Base-by-base conservation (phyloP, 2,113 vertebrate species). In the Colistium nudipinnis region DNA sequence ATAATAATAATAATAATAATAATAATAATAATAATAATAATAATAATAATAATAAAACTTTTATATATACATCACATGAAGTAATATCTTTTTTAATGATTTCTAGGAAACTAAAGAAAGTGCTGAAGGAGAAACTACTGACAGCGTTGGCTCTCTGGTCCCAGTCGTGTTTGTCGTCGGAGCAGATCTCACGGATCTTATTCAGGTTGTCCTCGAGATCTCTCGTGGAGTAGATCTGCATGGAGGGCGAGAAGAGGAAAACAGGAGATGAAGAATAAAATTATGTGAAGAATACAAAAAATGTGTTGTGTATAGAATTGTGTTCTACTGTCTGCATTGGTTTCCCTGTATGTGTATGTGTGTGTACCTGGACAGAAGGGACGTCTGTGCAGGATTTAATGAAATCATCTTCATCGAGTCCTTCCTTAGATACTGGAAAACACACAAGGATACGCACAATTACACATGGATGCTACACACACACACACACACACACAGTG, bases 101-200 rank as follows among this genome's bases (percentile, higher is more conserved):
- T n/a, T n/a, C n/a, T n/a, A n/a, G n/a, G n/a, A n/a, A 0, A 31
- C 1, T 36, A 30, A 13, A 22, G 24, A 48, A 24, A 62, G 17
- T 1, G 5, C 31, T 43, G 4, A 51, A 11, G 20, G 36, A 7
- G 1, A 22, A 9, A 60, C 7, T 36, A 89, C 92, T 91, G 27
- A 99, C 97, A 76, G 97, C 96, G 20, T 22, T 94, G 61, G 95
- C 90, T 90, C 97, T 95, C 68, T 98, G 97, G 93, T 99, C 96
- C 97, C 97, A 99, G 83, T 99, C 97, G 3, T 99, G 97, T 85
- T 99, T 99, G 91, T 99, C 97, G 81, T 99, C 97, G 7, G 97
- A 98, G 62, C 97, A 94, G 82, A 99, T 94, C 90, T 98, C 97
- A 74, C 97, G 95, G 90, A 99, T 98, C 92, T 99, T 99, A 87